Evolutionary conservation across 2,113 vertebrate species (phyloP).

Genomic region (human (Homo sapiens)): DNA sequence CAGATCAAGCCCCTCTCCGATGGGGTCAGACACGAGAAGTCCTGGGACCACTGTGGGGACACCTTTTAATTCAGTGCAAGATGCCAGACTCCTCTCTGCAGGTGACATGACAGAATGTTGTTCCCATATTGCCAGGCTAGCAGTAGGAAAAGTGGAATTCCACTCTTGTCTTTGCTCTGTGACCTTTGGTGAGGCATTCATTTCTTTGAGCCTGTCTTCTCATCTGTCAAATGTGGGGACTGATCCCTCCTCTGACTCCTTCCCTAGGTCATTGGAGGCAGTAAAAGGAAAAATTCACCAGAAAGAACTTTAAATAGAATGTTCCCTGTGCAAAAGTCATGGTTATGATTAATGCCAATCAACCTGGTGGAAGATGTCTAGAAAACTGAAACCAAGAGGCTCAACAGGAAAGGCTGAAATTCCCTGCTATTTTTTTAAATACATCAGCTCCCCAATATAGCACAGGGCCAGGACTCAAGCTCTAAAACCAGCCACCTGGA

Average conservation of each 20-base stretch:
- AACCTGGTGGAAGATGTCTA: neutral
- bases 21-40: neutral
- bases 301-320: neutral
- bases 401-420: neutral
- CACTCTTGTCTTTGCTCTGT: neutral
- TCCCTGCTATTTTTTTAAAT: neutral
- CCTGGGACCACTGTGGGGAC: neutral
- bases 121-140: neutral
- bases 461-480: neutral
- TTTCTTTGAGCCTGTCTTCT: neutral
- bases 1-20: neutral
- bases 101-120: neutral
- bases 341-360: neutral
- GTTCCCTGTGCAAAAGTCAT: neutral
- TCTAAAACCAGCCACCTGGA: neutral
- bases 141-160: neutral
- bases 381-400: neutral
- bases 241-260: neutral
- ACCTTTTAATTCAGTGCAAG: neutral
- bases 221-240: neutral
- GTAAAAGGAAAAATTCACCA: neutral
- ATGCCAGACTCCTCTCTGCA: neutral
- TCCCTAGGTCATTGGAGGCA: neutral
- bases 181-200: neutral
- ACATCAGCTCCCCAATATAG: fast-evolving